phyloP scores from a whole-genome alignment of 1,140 invertebrate species.

The Pogonomyrmex barbatus region DNA sequence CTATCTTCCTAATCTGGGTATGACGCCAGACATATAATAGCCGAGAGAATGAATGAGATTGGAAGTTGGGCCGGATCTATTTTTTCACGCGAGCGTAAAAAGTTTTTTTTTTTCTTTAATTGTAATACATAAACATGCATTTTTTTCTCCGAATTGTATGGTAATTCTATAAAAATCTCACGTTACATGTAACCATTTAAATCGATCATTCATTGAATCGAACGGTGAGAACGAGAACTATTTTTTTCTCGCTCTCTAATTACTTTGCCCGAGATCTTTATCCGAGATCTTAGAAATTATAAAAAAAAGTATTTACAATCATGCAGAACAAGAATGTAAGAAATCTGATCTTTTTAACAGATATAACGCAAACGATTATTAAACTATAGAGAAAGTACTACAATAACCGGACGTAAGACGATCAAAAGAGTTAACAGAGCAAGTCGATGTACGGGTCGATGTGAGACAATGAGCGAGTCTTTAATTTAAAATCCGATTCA shows the following conservation, averaged over 20 bases:
- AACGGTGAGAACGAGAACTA: neutral
- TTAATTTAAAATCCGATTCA: constrained; percentile 51
- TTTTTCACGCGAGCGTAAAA: neutral
- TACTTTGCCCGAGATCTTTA: neutral
- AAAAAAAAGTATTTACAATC: neutral
- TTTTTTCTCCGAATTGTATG: neutral
- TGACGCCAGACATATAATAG: neutral
- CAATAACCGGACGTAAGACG: constrained; percentile 5
- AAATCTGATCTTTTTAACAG: neutral
- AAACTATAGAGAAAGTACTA: constrained; percentile 28
- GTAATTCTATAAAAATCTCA: neutral
- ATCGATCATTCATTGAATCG: neutral
- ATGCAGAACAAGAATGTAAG: neutral
- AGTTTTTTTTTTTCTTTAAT: neutral
- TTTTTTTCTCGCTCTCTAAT: neutral
- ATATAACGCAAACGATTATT: neutral
- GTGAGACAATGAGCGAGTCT: constrained; percentile 15
- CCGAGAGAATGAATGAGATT: neutral
- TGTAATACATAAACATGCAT: neutral
- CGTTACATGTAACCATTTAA: neutral
- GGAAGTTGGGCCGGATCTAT: neutral
- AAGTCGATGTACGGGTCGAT: constrained; percentile 12
- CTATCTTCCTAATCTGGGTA: constrained; percentile 13
- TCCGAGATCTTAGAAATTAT: neutral
- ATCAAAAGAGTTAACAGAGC: constrained; percentile 50